Conservation (phyloP, 1,140 invertebrate species). For the Dendroctonus valens region DNA sequence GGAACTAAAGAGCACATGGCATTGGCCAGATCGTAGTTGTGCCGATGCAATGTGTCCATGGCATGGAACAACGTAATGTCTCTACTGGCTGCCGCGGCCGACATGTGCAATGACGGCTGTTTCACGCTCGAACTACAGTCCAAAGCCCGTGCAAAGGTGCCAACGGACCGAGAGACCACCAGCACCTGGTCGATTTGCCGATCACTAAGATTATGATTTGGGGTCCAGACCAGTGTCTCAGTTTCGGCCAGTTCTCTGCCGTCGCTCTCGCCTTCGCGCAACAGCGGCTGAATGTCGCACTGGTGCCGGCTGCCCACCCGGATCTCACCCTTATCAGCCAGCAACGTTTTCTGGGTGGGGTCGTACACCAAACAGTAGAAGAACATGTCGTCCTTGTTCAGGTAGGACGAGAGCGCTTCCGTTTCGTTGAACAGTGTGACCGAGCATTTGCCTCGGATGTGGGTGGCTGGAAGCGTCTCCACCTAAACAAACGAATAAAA, state of each 20-base stretch:
- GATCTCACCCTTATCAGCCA: conserved; percentile 96
- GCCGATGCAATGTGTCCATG: conserved; percentile 92
- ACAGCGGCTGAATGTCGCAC: conserved; percentile 78
- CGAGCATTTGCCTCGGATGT: conserved; percentile 98
- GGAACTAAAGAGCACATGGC: conserved; percentile 94
- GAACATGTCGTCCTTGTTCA: conserved; percentile 98
- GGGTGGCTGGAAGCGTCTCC: conserved; percentile 96
- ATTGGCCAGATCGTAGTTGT: conserved; percentile 87
- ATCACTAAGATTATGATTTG: conserved; percentile 85
- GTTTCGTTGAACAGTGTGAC: conserved; percentile 98
- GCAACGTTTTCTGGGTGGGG: conserved; percentile 95
- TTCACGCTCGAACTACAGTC: conserved; percentile 98
- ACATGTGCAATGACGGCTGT: conserved; percentile 98
- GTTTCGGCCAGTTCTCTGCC: conserved; percentile 73
- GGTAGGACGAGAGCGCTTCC: conserved; percentile 91
- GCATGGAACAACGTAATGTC: conserved; percentile 99
- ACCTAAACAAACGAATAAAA: too few relatives aligned
- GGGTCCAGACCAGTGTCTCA: conserved; percentile 93
- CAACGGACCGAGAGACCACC: conserved; percentile 95
- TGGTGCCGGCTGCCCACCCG: conserved; percentile 94
- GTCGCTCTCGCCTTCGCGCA: conserved; percentile 77
- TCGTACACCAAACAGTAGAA: conserved; percentile 99
- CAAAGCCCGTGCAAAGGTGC: conserved; percentile 96
- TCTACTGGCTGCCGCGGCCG: conserved; percentile 95
- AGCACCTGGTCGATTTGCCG: conserved; percentile 98